Evolutionary conservation across 1,140 invertebrate genomes (phyloP).

Genomic region (Pygmarrhopalites habei): DNA sequence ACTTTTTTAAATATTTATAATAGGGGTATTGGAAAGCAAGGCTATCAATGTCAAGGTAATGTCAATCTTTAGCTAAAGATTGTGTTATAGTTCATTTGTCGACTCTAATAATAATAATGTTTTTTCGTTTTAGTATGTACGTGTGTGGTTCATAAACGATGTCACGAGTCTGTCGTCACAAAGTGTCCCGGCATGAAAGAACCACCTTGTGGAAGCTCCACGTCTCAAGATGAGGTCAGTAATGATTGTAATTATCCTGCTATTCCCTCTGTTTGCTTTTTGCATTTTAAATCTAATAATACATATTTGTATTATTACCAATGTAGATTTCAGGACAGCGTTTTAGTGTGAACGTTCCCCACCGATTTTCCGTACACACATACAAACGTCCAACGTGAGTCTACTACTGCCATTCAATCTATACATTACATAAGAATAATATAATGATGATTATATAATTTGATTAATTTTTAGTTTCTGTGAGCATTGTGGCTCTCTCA

Average conservation of each 20-base stretch:
- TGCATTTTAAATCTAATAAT: too few relatives aligned
- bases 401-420: too few relatives aligned
- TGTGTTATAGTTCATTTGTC: conserved; percentile 1
- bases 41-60: conserved; percentile 98
- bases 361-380: conserved; percentile 85
- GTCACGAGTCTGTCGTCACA: conserved; percentile 86
- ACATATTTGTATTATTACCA: too few relatives aligned
- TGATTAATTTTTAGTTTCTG: too few relatives aligned
- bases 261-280: too few relatives aligned
- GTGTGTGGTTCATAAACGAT: conserved; percentile 95
- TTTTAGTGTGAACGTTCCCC: conserved; percentile 97
- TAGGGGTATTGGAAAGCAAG: conserved; percentile 97
- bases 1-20: too few relatives aligned
- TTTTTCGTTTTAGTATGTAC: conserved; percentile 90
- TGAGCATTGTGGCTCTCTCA: conserved; percentile 78
- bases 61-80: background rate
- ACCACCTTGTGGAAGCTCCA: conserved; percentile 31
- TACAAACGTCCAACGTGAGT: conserved; percentile 97
- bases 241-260: too few relatives aligned
- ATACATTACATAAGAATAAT: too few relatives aligned
- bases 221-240: conserved; percentile 52
- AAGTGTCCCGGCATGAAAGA: conserved; percentile 91
- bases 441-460: too few relatives aligned
- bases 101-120: too few relatives aligned
- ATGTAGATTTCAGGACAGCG: conserved; percentile 58